Conservation (phyloP, 1,140 invertebrate species). For the Oryctes rhinoceros region DNA sequence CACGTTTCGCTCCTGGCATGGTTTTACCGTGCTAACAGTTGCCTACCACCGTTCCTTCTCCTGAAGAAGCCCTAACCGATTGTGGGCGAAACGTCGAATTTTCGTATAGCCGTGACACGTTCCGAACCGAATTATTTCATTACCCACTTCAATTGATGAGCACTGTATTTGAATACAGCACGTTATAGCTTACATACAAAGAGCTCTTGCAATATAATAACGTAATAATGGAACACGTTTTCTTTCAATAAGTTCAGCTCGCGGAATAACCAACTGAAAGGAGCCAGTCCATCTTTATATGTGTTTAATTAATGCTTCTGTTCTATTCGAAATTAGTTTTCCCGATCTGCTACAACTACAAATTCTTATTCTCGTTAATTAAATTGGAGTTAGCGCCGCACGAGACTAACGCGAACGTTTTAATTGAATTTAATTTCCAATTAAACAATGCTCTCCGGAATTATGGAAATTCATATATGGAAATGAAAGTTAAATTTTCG, state of each 20-base stretch:
- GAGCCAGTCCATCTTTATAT: background rate
- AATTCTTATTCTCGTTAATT: constrained; percentile 11
- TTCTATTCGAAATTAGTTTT: constrained; percentile 25
- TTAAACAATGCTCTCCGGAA: background rate
- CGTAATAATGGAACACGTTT: background rate
- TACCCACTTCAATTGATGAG: too few species aligned
- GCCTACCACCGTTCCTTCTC: too few species aligned
- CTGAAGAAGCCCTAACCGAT: too few species aligned
- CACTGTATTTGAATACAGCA: too few species aligned
- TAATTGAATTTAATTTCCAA: constrained; percentile 27
- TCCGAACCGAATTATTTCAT: too few species aligned
- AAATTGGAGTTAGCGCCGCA: background rate
- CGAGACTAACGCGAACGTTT: constrained; percentile 11
- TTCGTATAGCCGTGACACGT: too few species aligned
- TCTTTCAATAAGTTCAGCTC: background rate
- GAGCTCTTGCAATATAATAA: too few species aligned
- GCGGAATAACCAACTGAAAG: background rate
- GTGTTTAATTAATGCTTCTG: constrained; percentile 6
- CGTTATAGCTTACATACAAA: too few species aligned
- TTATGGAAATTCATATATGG: background rate
- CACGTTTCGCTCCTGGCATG: too few species aligned
- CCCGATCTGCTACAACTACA: background rate
- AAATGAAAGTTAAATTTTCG: background rate
- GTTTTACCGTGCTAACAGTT: too few species aligned
- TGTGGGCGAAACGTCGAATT: too few species aligned